Evolutionary conservation across 1,140 invertebrate genomes (phyloP).

Genomic region (Forficula auricularia): DNA sequence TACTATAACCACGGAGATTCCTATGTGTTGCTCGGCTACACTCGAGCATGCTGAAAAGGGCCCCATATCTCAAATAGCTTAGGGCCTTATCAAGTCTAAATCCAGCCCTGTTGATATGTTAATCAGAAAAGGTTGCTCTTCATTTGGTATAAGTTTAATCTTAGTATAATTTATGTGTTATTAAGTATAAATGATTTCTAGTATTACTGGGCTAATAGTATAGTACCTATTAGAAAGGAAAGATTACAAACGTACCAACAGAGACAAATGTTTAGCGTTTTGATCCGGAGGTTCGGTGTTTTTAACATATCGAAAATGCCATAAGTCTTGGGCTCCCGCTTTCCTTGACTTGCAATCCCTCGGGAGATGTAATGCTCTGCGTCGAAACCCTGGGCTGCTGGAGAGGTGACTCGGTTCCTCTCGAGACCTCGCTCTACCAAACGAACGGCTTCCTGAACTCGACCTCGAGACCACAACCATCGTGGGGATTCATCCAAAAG

Average conservation of each 20-base stretch:
- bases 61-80: too few relatives aligned
- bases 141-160: too few relatives aligned
- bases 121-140: too few relatives aligned
- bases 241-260: slow-evolving; percentile 60
- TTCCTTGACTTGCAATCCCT: slow-evolving; percentile 29
- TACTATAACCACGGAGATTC: too few relatives aligned
- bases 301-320: slow-evolving; percentile 51
- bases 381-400: slow-evolving; percentile 38
- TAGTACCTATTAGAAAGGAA: too few relatives aligned
- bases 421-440: slow-evolving; percentile 54
- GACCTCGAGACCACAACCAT: slow-evolving; percentile 66
- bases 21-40: too few relatives aligned
- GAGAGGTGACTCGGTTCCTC: slow-evolving; percentile 32
- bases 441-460: slow-evolving; percentile 44
- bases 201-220: too few relatives aligned
- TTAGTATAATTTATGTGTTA: too few relatives aligned
- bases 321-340: slow-evolving; percentile 27
- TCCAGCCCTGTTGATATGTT: too few relatives aligned
- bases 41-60: too few relatives aligned
- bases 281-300: slow-evolving; percentile 58
- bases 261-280: slow-evolving; percentile 63
- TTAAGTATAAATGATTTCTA: too few relatives aligned
- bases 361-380: slow-evolving; percentile 39
- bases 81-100: too few relatives aligned
- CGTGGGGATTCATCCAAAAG: slow-evolving; percentile 69